Evolutionary conservation across 2,113 vertebrate genomes (phyloP).

Genomic region (Butastur rufipennis): DNA sequence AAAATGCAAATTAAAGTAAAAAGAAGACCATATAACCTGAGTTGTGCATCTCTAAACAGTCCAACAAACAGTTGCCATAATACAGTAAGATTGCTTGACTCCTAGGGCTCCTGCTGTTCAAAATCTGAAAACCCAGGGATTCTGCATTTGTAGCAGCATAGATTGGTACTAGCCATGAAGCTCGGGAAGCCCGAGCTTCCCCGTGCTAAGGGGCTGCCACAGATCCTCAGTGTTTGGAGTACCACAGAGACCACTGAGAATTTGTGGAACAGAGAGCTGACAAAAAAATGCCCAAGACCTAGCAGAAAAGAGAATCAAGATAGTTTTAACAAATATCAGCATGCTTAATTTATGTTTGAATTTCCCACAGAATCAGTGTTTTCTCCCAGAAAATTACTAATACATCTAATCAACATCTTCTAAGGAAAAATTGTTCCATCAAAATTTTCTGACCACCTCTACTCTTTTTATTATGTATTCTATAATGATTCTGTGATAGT

Average conservation of each 20-base stretch:
- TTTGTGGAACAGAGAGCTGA: fast-evolving
- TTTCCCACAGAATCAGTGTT: background rate
- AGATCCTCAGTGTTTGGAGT: background rate
- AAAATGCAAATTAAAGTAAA: background rate
- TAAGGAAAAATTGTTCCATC: background rate
- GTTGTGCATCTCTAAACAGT: background rate
- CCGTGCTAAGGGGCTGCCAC: background rate
- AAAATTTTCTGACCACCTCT: background rate
- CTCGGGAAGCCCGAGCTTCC: background rate
- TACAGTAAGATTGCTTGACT: background rate
- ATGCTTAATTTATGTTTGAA: background rate
- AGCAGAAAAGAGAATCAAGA: background rate
- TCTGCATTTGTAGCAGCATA: background rate
- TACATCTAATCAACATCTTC: background rate
- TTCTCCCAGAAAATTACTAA: background rate
- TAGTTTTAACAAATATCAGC: background rate
- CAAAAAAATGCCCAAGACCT: fast-evolving
- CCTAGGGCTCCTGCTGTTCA: background rate
- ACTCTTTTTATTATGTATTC: background rate
- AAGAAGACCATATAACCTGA: background rate
- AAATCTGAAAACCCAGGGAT: background rate
- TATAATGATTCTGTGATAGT: background rate
- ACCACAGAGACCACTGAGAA: background rate
- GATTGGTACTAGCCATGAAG: background rate
- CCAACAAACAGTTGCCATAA: background rate